These are phyloP conservation scores for Lepeophtheirus salmonis DNA, from an alignment of 1,140 invertebrate genomes.

Conservation along the genomic window DNA sequence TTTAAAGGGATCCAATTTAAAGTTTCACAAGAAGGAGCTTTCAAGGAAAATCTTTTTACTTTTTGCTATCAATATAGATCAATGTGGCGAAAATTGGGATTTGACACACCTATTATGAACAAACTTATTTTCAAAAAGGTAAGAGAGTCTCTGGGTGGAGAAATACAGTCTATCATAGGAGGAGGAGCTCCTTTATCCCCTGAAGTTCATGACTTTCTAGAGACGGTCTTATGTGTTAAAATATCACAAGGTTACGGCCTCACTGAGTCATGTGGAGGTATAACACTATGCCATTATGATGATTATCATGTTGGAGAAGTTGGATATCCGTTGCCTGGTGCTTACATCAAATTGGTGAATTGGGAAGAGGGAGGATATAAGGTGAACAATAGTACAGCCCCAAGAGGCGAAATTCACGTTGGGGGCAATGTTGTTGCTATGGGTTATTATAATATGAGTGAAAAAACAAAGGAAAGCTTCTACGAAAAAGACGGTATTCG, in stretches of 20 bases:
- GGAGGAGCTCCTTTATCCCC: slow-evolving; percentile 89
- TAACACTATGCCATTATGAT: slow-evolving; percentile 64
- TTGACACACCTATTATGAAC: slow-evolving; percentile 23
- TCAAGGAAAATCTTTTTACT: slow-evolving; percentile 18
- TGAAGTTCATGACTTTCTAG: slow-evolving; percentile 84
- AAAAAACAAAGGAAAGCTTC: slow-evolving; percentile 36
- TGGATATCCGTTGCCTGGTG: slow-evolving; percentile 21
- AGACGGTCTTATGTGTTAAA: slow-evolving; percentile 71
- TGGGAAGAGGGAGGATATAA: slow-evolving; percentile 40
- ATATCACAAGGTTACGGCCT: slow-evolving; percentile 89
- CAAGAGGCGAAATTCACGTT: slow-evolving; percentile 78
- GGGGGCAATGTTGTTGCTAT: slow-evolving; percentile 28
- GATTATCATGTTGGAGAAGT: slow-evolving; percentile 23
- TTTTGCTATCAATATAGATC: slow-evolving; percentile 20
- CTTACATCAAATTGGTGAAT: slow-evolving; percentile 30
- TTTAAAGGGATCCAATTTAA: slow-evolving; percentile 21
- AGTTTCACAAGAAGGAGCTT: slow-evolving; percentile 20
- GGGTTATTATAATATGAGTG: slow-evolving; percentile 36
- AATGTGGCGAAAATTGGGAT: slow-evolving; percentile 20
- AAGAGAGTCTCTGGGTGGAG: slow-evolving; percentile 60
- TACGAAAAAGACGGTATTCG: slow-evolving; percentile 27
- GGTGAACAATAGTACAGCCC: slow-evolving; percentile 42
- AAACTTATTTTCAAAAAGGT: slow-evolving; percentile 57
- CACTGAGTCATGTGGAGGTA: slow-evolving; percentile 85
- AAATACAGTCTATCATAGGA: slow-evolving; percentile 59